Evolutionary conservation across 2,113 vertebrate species (phyloP).

Genomic region (Malaclemys terrapin): DNA sequence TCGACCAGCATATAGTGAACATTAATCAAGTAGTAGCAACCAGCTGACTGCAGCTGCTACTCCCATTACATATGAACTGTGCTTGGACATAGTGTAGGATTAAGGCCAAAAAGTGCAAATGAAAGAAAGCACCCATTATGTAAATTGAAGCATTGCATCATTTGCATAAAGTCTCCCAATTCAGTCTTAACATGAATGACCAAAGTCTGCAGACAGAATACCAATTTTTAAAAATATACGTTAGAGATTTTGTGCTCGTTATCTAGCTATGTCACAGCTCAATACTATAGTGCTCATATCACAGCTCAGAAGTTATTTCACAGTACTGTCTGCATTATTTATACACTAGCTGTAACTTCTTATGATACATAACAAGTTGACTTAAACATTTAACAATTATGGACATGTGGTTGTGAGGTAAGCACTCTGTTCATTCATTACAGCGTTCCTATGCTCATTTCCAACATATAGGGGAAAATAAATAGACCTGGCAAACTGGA

Average conservation of each 20-base stretch:
- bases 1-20: neutral
- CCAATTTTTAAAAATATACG: neutral
- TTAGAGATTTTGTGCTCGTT: neutral
- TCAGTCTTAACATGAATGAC: neutral
- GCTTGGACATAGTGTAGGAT: accelerated
- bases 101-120: neutral
- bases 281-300: neutral
- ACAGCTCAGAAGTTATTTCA: neutral
- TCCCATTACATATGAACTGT: neutral
- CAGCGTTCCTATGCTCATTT: neutral
- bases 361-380: neutral
- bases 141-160: neutral
- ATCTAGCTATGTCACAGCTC: neutral
- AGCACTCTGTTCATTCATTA: neutral
- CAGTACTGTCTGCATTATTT: neutral
- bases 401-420: neutral
- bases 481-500: neutral
- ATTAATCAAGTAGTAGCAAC: neutral
- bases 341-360: neutral
- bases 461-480: neutral
- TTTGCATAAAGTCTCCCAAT: neutral
- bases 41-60: neutral
- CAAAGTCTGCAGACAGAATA: neutral
- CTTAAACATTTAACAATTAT: neutral
- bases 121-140: neutral